Conservation (phyloP, 30 jellyfish, hydroid and myxozoan species). For the Aurelia sp. region DNA sequence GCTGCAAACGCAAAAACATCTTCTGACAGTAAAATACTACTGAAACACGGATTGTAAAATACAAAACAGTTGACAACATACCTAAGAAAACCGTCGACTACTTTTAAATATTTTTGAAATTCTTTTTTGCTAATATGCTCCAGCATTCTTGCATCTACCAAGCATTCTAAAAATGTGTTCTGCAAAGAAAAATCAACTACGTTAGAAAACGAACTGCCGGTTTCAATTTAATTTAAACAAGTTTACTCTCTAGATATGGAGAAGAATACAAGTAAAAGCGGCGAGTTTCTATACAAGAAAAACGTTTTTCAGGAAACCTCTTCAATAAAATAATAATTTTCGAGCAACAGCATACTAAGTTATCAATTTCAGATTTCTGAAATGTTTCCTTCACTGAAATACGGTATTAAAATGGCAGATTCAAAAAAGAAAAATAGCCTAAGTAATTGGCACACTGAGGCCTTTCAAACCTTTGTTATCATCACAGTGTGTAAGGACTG, state of each 20-base stretch:
- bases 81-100: slow-evolving; percentile 94
- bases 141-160: slow-evolving; percentile 96
- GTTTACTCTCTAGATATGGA: too few relatives aligned
- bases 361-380: not conserved
- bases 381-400: not conserved
- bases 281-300: too few relatives aligned
- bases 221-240: too few relatives aligned
- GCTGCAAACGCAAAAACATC: not conserved
- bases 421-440: too few relatives aligned
- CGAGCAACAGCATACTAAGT: too few relatives aligned
- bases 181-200: not conserved
- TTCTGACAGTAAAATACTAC: not conserved
- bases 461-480: too few relatives aligned
- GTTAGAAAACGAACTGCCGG: not conserved
- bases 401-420: too few relatives aligned
- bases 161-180: slow-evolving; percentile 85
- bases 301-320: too few relatives aligned
- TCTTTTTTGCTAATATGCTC: slow-evolving; percentile 92
- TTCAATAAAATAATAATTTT: too few relatives aligned
- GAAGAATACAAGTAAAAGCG: too few relatives aligned
- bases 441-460: too few relatives aligned
- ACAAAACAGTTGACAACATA: slow-evolving; percentile 11
- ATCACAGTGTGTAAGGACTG: too few relatives aligned
- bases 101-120: slow-evolving; percentile 86
- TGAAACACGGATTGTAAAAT: not conserved